Evolutionary conservation across 2,797 vertebrate genomes (phyloP), one percentile per base, ranked within the genome.

Genomic region (Notolabrus celidotus): DNA sequence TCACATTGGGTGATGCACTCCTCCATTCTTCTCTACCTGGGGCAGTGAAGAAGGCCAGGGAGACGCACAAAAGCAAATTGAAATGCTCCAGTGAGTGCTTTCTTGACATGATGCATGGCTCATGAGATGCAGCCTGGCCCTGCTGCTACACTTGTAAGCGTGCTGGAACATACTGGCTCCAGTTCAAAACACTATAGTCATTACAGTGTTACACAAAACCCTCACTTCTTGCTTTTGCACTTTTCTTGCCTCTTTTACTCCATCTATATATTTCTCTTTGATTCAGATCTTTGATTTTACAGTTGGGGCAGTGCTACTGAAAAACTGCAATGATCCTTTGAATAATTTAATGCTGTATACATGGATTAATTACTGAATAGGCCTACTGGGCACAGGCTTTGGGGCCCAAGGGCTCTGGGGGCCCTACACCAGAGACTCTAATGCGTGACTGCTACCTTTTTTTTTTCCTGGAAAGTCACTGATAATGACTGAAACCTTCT

Each of bases 81-180:
- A 93, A 94, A 94, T 93, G 91, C 88, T 93, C 84, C 93, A 93
- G 83, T 92, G 89, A 92, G 84, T 88, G 86, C 90, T 93, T 94
- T 94, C 90, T 91, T 87, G 87, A 91, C 86, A 76, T 92, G 91
- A 92, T 91, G 88, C 91, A 91, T 88, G 79, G 88, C 90, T 90
- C 86, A 86, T 90, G 86, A 91, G 92, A 92, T 87, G 88, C 82
- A 84, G 87, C 78, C 69, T 55, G 67, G 84, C 86, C 74, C 82
- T 67, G 74, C 84, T 79, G 77, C 79, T 83, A 69, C 85, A 71
- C 83, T 80, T 78, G 74, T 74, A 65, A 83, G 70, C 57, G 73
- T 73, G 62, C 70, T 76, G 65, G 81, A 72, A 85, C 75, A 79
- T 55, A 71, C 79, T 76, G 70, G 53, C 70, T 59, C 64, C 54